Evolutionary conservation across 1,140 invertebrate species (phyloP), one percentile per base, ranked within the genome.

Genomic region (Halesus radiatus): DNA sequence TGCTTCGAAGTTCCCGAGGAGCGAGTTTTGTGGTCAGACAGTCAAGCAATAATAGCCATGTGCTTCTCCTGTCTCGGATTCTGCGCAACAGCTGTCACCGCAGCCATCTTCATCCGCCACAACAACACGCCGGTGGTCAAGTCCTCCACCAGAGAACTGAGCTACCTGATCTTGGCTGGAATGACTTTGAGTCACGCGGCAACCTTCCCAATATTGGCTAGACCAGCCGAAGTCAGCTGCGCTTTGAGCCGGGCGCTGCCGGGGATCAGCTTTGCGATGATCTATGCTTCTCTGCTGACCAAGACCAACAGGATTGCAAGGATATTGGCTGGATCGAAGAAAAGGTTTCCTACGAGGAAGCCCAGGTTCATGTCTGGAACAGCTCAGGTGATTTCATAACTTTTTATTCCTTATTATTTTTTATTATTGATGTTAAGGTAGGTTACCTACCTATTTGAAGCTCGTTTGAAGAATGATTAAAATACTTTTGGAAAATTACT

Each of bases 221-320:
- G 92, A 79, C 96, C 96, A 1, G 91, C 92, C 1, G 87, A 88
- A 58, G 84, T 92, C 1, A 91, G 92, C 0, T 97, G 96, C 86
- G 91, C 92, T 16, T 83, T 95, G 8, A 91, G 92, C 26, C 89
- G 94, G 54, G 90, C 94, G 52, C 87, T 95, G 80, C 95, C 95
- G 0, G 94, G 94, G 3, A 89, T 97, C 54, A 93, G 93, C 54
- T 96, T 97, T 84, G 92, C 95, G 0, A 94, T 96, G 87, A 96
- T 97, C 80, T 97, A 96, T 86, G 94, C 94, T 0, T 93, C 95
- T 5, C 87, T 97, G 15, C 90, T 97, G 3, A 96, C 95, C 3
- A 96, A 96, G 90, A 97, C 96, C 0, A 97, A 97, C 87, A 89
- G 96, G 68, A 97, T 97, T 52, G 95, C 95, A 0, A 87, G 96